A percentile compares a stretch with the other conserved stretches of the same genome.
phyloP scores from a whole-genome alignment of 2,888 invertebrate genomes.

The Lysandra bellargus region DNA sequence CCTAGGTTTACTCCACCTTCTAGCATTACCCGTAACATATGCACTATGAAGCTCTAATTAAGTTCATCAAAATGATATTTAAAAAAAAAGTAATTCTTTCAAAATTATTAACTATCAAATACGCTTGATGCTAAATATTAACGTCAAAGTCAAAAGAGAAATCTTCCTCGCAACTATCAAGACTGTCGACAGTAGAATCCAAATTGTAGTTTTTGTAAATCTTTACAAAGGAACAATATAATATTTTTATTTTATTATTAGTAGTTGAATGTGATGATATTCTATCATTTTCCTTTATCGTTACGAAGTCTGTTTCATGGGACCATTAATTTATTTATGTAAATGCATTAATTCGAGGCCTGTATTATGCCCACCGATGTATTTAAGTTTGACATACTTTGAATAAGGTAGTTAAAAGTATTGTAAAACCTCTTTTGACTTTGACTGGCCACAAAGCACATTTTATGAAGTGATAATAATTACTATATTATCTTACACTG shows the following conservation, averaged over 20 bases:
- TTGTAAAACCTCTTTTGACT: constrained; percentile 32
- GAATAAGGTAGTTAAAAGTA: constrained; percentile 32
- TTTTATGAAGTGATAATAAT: background rate
- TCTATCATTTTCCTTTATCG: constrained; percentile 23
- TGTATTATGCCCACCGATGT: constrained; percentile 23
- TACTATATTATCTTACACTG: too few relatives aligned
- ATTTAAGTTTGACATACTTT: constrained; percentile 29
- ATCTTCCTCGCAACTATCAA: constrained; percentile 33
- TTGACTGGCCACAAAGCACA: constrained; percentile 18
- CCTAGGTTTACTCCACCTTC: too few relatives aligned
- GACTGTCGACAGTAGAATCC: constrained; percentile 33
- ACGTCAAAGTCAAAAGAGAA: constrained; percentile 32
- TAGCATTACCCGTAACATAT: background rate
- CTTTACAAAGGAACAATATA: constrained; percentile 28
- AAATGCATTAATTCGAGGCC: constrained; percentile 31
- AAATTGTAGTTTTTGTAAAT: constrained; percentile 35
- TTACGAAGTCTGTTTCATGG: constrained; percentile 34
- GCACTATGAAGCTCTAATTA: background rate
- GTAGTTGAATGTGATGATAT: constrained; percentile 15
- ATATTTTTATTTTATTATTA: background rate
- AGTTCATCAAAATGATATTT: background rate
- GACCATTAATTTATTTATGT: constrained; percentile 32
- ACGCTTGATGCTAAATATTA: constrained; percentile 30
- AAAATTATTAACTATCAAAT: background rate
- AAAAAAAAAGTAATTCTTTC: background rate